Conservation (phyloP, 2,797 vertebrate genomes). For the Sebastes minor region DNA sequence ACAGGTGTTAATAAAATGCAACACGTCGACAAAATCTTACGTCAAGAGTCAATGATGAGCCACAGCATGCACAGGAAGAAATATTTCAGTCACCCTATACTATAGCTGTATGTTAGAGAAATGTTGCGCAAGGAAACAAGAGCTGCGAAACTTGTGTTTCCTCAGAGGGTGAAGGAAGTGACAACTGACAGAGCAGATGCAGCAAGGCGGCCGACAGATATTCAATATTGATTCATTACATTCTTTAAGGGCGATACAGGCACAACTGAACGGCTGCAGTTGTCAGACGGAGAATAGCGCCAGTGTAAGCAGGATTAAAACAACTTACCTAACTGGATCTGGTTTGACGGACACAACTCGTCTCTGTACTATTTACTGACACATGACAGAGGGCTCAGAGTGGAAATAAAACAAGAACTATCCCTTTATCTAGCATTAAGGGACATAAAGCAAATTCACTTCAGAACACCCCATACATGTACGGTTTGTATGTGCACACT, state of each 20-base stretch:
- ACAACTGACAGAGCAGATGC: conserved; percentile 74
- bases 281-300: conserved; percentile 52
- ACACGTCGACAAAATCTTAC: neutral
- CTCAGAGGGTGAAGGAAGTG: conserved; percentile 64
- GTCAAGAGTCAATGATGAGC: neutral
- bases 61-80: neutral
- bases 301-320: conserved; percentile 56
- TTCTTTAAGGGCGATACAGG: conserved; percentile 46
- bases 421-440: neutral
- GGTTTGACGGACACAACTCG: conserved; percentile 19
- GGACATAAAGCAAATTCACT: neutral
- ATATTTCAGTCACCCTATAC: conserved; percentile 21
- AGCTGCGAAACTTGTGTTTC: conserved; percentile 72
- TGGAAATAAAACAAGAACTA: neutral
- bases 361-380: conserved; percentile 8
- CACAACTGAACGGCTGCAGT: conserved; percentile 56
- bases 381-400: neutral
- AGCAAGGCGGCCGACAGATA: conserved; percentile 58
- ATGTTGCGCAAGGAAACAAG: conserved; percentile 66
- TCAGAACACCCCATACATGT: neutral
- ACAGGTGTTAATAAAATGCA: neutral
- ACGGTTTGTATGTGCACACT: neutral
- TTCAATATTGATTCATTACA: conserved; percentile 72
- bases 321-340: conserved; percentile 50
- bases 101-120: conserved; percentile 29